Base-by-base conservation (phyloP, 2,113 vertebrate genomes). In the Elaphurus davidianus region DNA sequence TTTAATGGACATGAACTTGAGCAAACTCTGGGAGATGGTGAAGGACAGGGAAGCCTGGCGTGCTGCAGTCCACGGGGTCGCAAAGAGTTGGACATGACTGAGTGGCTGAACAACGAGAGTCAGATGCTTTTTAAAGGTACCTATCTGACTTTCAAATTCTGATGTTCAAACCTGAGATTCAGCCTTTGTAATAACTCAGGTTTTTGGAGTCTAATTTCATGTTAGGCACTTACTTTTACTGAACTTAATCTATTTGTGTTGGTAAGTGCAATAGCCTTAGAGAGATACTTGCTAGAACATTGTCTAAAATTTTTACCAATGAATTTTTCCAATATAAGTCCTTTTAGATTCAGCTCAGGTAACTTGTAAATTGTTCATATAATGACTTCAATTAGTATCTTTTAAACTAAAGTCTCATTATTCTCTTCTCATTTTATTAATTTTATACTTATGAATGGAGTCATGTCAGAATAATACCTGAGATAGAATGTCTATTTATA, bases 81-180 rank as follows among this genome's bases (percentile, higher is more conserved):
- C n/a, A 74, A 71, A 19, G 67, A 74, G n/a, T 2, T 23, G 19
- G n/a, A 74, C n/a, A 40, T 40, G n/a, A 74, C 10, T 74, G n/a
- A 74, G n/a, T 23, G 67, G 95, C 93, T 93, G 97, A 94, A 76
- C 50, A 0, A 0, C 78, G 17, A 16, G 94, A 96, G 95, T 84
- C 89, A 82, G 25, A 62, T 96, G n/a, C 16, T 52, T 98, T 97
- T 97, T 94, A 97, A 87, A 67, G 19, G 2, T 90, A 36, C 3
- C 10, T 74, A 67, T 76, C 92, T 98, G 59, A 0, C 84, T 98
- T 98, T 98, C 86, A 27, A 1, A 86, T 76, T 93, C 87, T 97
- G 93, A 27, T 90, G n/a, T 96, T 97, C 87, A 94, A 96, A 96
- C 16, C 62, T 95, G 30, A 54, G 40, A 11, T 14, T 19, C 12